Evolutionary conservation across 2,888 invertebrate species (phyloP).

Genomic region (Mimumesa dahlbomi): DNA sequence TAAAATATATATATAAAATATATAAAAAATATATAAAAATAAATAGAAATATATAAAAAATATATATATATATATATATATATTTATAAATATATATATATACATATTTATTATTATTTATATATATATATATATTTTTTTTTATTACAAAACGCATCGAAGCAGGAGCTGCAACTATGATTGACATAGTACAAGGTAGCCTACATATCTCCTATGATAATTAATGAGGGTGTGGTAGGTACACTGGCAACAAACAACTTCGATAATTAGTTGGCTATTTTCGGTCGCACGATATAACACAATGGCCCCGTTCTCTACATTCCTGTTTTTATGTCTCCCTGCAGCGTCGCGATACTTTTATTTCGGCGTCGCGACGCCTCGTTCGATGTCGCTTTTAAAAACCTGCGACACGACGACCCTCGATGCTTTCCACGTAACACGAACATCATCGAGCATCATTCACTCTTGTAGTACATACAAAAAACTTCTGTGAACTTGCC

Average conservation of each 20-base stretch:
- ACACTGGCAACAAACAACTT: constrained; percentile 6
- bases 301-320: not conserved
- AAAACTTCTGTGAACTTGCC: no score
- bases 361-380: not conserved
- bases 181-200: constrained; percentile 9
- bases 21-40: no score
- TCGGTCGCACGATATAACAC: not conserved
- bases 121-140: no score
- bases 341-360: not conserved
- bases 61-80: no score
- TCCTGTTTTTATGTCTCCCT: not conserved
- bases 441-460: no score
- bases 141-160: constrained; percentile 4
- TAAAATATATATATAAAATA: no score
- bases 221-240: constrained; percentile 20
- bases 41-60: no score
- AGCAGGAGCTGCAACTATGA: constrained; percentile 13
- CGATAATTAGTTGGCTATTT: constrained; percentile 15
- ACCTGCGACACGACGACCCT: no score
- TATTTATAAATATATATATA: no score
- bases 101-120: no score
- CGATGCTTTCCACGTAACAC: no score
- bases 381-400: not conserved
- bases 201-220: constrained; percentile 26
- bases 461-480: no score